phyloP scores from a whole-genome alignment of 2,113 vertebrate species.

The Hippoglossus stenolepis region DNA sequence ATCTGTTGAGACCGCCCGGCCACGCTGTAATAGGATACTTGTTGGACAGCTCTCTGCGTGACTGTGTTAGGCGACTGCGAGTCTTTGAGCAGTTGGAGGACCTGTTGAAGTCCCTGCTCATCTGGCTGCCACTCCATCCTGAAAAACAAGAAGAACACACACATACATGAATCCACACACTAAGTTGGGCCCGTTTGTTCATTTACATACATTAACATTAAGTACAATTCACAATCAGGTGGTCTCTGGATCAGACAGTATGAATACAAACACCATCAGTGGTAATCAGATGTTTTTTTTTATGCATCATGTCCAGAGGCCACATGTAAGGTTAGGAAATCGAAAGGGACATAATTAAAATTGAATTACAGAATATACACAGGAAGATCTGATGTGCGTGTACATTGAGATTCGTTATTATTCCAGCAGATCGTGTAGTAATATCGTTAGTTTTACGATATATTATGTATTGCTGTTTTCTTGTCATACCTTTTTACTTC shows the following conservation, averaged over 20 bases:
- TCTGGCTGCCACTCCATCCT: slow-evolving; percentile 97
- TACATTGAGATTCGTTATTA: too few relatives aligned
- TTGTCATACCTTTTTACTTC: too few relatives aligned
- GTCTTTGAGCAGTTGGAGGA: slow-evolving; percentile 94
- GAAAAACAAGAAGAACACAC: not conserved
- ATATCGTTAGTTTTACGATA: too few relatives aligned
- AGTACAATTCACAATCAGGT: not conserved
- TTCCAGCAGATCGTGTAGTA: too few relatives aligned
- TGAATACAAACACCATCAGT: slow-evolving; percentile 77
- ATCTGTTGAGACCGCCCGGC: not conserved
- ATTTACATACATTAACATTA: not conserved
- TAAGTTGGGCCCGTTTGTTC: not conserved
- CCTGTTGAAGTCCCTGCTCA: slow-evolving; percentile 95
- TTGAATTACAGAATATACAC: not conserved
- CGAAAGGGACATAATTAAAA: not conserved
- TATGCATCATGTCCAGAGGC: slow-evolving; percentile 69
- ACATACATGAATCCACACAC: not conserved
- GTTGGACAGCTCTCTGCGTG: slow-evolving; percentile 93
- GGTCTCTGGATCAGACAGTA: slow-evolving; percentile 76
- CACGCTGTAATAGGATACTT: slow-evolving; percentile 85
- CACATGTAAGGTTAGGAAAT: not conserved
- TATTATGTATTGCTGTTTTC: too few relatives aligned
- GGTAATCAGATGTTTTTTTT: slow-evolving; percentile 55
- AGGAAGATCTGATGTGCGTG: not conserved
- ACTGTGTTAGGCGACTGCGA: slow-evolving; percentile 95